phyloP scores from a whole-genome alignment of 2,113 vertebrate species.

The Nannobrachium achirus region DNA sequence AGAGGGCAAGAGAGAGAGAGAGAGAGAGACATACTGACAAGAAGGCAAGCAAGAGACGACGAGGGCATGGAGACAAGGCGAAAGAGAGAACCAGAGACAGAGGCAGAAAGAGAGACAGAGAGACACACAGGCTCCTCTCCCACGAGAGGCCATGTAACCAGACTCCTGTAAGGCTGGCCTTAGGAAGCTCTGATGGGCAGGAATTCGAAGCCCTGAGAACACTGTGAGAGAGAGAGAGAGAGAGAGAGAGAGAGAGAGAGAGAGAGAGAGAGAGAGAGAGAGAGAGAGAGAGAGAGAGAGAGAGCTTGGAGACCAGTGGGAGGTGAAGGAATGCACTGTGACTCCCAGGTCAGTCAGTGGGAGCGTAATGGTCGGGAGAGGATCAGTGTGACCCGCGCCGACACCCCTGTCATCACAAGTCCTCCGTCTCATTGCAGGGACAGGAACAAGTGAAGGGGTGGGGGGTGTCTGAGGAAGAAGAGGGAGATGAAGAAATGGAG shows the following conservation, averaged over 20 bases:
- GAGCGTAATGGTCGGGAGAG: constrained; percentile 80
- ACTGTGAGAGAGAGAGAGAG: background rate
- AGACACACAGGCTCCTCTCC: constrained; percentile 66
- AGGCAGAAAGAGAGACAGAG: constrained; percentile 52
- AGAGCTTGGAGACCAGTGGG: constrained; percentile 38
- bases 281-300: background rate
- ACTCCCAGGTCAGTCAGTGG: constrained; percentile 77
- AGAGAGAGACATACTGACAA: constrained; percentile 15
- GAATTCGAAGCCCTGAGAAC: constrained; percentile 80
- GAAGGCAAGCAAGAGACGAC: no score
- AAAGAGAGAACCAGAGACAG: constrained; percentile 53
- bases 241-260: background rate
- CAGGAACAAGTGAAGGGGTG: constrained; percentile 34
- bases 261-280: background rate
- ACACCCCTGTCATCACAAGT: constrained; percentile 86
- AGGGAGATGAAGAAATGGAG: constrained; percentile 1
- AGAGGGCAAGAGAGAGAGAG: constrained; percentile 31
- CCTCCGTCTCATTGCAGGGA: constrained; percentile 61
- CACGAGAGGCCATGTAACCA: constrained; percentile 73
- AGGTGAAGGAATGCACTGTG: constrained; percentile 78
- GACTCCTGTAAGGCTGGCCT: constrained; percentile 76
- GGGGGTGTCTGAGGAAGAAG: constrained; percentile 28
- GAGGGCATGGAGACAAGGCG: constrained; percentile 52
- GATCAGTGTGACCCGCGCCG: constrained; percentile 84
- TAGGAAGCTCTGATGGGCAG: constrained; percentile 71